phyloP scores from a whole-genome alignment of 2,113 vertebrate species.

The Cepphus grylle region DNA sequence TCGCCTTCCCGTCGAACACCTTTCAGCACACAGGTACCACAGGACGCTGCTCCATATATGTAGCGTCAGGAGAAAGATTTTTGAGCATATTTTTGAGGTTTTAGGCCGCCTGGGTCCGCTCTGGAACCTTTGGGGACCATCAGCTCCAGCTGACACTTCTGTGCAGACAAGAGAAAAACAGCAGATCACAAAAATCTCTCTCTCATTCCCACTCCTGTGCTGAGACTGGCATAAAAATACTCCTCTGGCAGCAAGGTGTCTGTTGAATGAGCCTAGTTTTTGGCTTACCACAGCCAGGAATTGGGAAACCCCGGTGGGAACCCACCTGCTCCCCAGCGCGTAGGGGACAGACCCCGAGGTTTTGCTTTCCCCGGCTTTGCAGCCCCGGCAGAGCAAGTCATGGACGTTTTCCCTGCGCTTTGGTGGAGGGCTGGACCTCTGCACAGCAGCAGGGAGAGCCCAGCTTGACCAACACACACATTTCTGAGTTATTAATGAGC shows the following conservation, averaged over 20 bases:
- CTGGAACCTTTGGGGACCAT: neutral
- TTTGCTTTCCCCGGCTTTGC: neutral
- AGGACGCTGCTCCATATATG: no score
- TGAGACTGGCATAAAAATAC: neutral
- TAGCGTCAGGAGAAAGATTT: neutral
- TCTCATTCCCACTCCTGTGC: neutral
- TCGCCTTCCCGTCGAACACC: fast-evolving
- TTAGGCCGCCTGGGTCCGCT: neutral
- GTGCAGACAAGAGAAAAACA: neutral
- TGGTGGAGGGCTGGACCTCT: neutral
- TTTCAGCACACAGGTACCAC: neutral
- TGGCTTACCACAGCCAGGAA: neutral
- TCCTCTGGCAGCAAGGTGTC: neutral
- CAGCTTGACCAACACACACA: neutral
- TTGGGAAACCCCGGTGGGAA: fast-evolving
- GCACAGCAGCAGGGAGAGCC: neutral
- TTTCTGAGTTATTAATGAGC: neutral
- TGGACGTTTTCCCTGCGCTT: neutral
- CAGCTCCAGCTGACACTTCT: neutral
- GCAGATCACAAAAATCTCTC: neutral
- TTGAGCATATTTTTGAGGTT: neutral
- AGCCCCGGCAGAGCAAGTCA: fast-evolving
- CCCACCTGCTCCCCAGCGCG: fast-evolving
- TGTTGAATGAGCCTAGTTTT: neutral
- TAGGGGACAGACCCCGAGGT: neutral